Percentiles rank a stretch among this genome's conserved stretches.
phyloP scores from a whole-genome alignment of 1,140 invertebrate genomes.

The Reticulitermes speratus region DNA sequence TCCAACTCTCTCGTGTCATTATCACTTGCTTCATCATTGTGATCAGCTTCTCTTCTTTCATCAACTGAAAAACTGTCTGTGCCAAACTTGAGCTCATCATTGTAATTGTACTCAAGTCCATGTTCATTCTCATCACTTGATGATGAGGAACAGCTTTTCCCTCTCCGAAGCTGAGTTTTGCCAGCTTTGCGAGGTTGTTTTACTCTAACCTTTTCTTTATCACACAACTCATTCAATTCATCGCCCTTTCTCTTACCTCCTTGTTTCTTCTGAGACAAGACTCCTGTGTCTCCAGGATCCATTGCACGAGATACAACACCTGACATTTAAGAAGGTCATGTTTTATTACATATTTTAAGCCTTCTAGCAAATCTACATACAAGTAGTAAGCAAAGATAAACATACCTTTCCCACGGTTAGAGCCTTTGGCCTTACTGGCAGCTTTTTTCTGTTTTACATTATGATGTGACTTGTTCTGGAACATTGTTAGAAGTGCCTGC shows the following conservation, averaged over 20 bases:
- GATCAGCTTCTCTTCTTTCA: not conserved
- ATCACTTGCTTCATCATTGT: constrained; percentile 36
- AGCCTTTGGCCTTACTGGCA: too few relatives aligned
- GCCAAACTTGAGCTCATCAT: not conserved
- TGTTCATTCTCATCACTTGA: not conserved
- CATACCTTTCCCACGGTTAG: too few relatives aligned
- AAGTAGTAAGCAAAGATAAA: too few relatives aligned
- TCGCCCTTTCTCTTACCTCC: not conserved
- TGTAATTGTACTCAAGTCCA: not conserved
- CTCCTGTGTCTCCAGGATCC: not conserved
- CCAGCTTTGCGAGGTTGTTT: too few relatives aligned
- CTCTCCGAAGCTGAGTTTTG: not conserved
- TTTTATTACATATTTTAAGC: too few relatives aligned
- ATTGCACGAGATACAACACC: not conserved
- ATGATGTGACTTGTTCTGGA: too few relatives aligned
- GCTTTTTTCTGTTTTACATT: too few relatives aligned
- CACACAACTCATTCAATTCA: not conserved
- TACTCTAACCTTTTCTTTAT: not conserved
- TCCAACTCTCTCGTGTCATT: constrained; percentile 36
- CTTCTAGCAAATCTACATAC: too few relatives aligned
- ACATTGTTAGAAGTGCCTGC: too few relatives aligned
- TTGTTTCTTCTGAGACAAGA: not conserved
- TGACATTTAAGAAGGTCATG: not conserved
- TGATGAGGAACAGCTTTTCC: not conserved
- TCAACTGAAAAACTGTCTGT: not conserved